These are phyloP conservation scores for Ambastaia sidthimunki DNA, from an alignment of 2,797 vertebrate genomes.

Conservation along the genomic window DNA sequence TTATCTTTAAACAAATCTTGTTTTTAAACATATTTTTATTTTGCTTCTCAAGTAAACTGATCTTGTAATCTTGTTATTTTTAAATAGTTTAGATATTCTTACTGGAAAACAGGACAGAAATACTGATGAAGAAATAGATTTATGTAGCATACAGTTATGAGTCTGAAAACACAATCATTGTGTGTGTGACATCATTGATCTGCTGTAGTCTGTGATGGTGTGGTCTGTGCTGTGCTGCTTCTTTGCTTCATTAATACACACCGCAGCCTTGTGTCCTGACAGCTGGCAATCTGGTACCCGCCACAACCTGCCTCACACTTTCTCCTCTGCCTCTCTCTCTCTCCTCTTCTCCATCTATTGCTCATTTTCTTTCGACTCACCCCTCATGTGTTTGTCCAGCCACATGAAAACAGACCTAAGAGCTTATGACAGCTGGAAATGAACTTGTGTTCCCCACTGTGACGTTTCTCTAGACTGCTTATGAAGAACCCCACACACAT, in stretches of 20 bases:
- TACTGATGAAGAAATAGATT: no score
- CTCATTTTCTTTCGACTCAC: slow-evolving; percentile 8
- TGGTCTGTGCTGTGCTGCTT: slow-evolving; percentile 28
- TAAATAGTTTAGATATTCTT: no score
- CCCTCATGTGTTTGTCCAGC: slow-evolving; percentile 61
- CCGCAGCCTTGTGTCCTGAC: slow-evolving; percentile 65
- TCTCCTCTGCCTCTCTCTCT: not conserved
- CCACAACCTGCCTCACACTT: slow-evolving; percentile 42
- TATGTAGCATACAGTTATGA: no score
- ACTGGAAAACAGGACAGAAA: no score
- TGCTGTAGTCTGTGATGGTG: not conserved
- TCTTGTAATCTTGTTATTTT: no score
- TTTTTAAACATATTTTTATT: no score
- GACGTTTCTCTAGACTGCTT: slow-evolving; percentile 21
- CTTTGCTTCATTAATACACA: slow-evolving; percentile 75
- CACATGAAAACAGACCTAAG: slow-evolving; percentile 55
- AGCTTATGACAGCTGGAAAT: slow-evolving; percentile 71
- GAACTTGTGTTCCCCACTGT: slow-evolving; percentile 58
- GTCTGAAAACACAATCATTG: not conserved
- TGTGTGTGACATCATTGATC: slow-evolving; percentile 5
- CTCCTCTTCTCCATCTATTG: not conserved
- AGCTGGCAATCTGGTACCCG: slow-evolving; percentile 73
- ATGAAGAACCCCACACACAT: slow-evolving; percentile 49
- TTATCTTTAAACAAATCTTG: no score
- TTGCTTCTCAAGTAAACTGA: no score